Evolutionary conservation across 2,888 invertebrate genomes (phyloP).

Genomic region (Salticus scenicus): DNA sequence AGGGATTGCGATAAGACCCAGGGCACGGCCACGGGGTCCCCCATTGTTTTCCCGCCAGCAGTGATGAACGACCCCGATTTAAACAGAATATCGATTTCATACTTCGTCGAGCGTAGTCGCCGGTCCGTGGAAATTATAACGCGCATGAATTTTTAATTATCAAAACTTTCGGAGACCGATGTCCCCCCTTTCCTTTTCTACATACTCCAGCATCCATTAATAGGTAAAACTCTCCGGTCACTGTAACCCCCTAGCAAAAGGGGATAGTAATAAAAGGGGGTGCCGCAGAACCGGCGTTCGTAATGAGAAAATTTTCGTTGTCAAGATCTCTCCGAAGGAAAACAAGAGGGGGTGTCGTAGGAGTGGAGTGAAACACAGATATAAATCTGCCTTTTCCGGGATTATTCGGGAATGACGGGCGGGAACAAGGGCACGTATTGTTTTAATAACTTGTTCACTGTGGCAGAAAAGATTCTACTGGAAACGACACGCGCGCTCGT

Average conservation of each 20-base stretch:
- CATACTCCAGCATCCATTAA: constrained; percentile 42
- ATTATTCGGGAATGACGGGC: constrained; percentile 65
- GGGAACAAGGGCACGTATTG: constrained; percentile 62
- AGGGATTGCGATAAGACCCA: constrained; percentile 45
- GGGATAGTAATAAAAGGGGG: constrained; percentile 13
- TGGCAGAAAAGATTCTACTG: constrained; percentile 68
- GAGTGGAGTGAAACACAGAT: constrained; percentile 42
- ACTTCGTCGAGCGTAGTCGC: constrained; percentile 59
- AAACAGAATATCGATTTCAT: constrained; percentile 69
- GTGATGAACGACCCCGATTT: constrained; percentile 68
- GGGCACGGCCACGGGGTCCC: constrained; percentile 41
- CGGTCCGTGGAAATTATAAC: constrained; percentile 58
- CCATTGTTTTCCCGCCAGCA: constrained; percentile 59
- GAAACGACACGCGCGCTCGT: constrained; percentile 54
- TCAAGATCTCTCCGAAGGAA: constrained; percentile 56
- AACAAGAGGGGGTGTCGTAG: constrained; percentile 23
- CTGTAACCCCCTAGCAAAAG: constrained; percentile 24
- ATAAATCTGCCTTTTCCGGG: constrained; percentile 64
- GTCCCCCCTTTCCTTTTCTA: constrained; percentile 1
- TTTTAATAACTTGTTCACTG: constrained; percentile 69
- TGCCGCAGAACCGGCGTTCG: constrained; percentile 11
- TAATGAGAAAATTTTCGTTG: constrained; percentile 68
- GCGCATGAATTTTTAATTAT: constrained; percentile 70
- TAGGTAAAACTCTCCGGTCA: constrained; percentile 68
- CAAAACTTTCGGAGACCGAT: constrained; percentile 62